Evolutionary conservation across 1,140 invertebrate species (phyloP).

Genomic region (Cataglyphis hispanica): DNA sequence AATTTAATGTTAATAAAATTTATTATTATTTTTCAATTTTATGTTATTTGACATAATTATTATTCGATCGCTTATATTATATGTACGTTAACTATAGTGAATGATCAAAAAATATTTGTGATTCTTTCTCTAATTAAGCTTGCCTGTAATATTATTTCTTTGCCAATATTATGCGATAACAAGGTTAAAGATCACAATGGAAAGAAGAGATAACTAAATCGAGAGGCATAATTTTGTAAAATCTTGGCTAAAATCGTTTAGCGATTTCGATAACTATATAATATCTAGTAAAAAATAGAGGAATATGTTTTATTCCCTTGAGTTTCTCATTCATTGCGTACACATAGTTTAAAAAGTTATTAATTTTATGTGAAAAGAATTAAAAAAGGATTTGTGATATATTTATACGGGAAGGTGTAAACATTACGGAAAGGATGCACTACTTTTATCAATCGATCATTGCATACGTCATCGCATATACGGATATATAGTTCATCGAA

Average conservation of each 20-base stretch:
- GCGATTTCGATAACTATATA: too few species aligned
- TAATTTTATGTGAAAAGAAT: background rate
- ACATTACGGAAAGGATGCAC: background rate
- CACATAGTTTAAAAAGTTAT: background rate
- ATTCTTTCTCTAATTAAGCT: background rate
- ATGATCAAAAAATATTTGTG: background rate
- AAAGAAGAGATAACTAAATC: conserved; percentile 54
- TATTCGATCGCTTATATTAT: background rate
- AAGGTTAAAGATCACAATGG: conserved; percentile 38
- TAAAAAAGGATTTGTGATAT: background rate
- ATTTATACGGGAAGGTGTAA: background rate
- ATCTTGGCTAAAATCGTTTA: background rate
- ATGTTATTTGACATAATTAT: background rate
- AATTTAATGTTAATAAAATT: conserved; percentile 1
- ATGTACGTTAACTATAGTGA: too few species aligned
- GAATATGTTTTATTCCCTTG: background rate
- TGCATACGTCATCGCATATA: background rate
- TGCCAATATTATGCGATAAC: conserved; percentile 38
- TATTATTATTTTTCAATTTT: background rate
- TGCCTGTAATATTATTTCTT: background rate
- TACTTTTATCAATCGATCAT: conserved; percentile 1
- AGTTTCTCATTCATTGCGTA: background rate
- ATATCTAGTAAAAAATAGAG: background rate
- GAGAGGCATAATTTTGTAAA: conserved; percentile 18
- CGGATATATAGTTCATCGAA: conserved; percentile 7